A percentile compares a stretch with the other conserved stretches of the same genome.
phyloP scores from a whole-genome alignment of 2,797 vertebrate genomes.

The Myripristis murdjan region DNA sequence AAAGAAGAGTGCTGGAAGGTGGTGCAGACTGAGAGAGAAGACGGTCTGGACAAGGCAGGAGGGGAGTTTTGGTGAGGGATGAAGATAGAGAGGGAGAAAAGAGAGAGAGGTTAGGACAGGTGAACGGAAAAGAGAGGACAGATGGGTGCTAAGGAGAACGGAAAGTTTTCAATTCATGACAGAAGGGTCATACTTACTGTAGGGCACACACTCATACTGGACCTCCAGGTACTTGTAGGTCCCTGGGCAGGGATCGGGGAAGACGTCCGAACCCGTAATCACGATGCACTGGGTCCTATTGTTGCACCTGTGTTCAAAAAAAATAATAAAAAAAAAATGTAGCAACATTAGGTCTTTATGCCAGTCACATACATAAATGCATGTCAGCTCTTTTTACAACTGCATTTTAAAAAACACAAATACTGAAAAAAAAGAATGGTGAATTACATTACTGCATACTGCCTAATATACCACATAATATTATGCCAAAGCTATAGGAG shows the following conservation, averaged over 20 bases:
- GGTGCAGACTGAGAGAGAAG: slow-evolving; percentile 51
- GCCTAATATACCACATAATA: too few species aligned
- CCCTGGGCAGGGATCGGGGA: slow-evolving; percentile 99
- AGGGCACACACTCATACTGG: slow-evolving; percentile 99
- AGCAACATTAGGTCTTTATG: neutral
- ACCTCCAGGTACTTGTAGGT: slow-evolving; percentile 99
- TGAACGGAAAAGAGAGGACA: slow-evolving; percentile 23
- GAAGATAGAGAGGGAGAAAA: slow-evolving; percentile 8
- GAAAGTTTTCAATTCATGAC: slow-evolving; percentile 67
- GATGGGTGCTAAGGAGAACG: slow-evolving; percentile 2
- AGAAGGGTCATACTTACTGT: slow-evolving; percentile 95
- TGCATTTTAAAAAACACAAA: neutral
- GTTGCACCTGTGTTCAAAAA: slow-evolving; percentile 94
- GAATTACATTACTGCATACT: neutral
- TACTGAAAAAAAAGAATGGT: neutral
- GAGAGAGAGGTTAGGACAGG: neutral
- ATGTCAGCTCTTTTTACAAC: neutral
- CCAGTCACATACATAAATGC: too few species aligned
- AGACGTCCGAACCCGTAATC: slow-evolving; percentile 98
- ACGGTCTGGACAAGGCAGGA: slow-evolving; percentile 59
- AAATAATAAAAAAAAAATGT: neutral
- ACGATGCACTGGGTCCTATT: slow-evolving; percentile 99
- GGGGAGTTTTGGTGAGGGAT: slow-evolving; percentile 52
- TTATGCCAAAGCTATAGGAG: neutral
- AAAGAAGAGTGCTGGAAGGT: slow-evolving; percentile 67